A percentile compares a stretch with the other conserved stretches of the same genome.
phyloP scores from a whole-genome alignment of 2,888 invertebrate species.

The Rhodophaea formosa region DNA sequence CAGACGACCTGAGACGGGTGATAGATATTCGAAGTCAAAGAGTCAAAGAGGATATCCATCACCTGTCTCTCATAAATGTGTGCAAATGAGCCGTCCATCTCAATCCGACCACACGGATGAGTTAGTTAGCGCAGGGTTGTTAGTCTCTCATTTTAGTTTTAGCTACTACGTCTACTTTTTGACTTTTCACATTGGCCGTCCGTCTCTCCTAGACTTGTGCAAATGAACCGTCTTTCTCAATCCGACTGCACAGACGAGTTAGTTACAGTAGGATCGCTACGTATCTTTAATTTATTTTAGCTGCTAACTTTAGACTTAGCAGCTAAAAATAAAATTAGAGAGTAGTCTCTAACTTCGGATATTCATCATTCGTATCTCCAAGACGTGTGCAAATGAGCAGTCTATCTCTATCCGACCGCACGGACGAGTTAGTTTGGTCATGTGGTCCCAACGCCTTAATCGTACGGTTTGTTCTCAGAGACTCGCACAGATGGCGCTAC shows the following conservation, averaged over 20 bases:
- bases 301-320: no score
- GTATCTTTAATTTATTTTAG: no score
- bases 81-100: conserved; percentile 13
- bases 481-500: no score
- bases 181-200: no score
- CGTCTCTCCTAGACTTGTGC: conserved; percentile 1
- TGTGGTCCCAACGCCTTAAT: no score
- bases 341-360: no score
- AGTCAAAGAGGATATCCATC: background rate
- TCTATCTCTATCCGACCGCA: background rate
- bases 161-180: no score
- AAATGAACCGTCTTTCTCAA: conserved; percentile 4
- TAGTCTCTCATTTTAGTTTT: no score
- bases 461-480: no score
- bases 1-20: no score
- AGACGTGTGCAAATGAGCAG: conserved; percentile 11
- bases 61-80: background rate
- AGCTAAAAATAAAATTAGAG: no score
- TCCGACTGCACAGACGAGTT: background rate
- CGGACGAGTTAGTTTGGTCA: background rate
- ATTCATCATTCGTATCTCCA: background rate
- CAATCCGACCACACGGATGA: background rate
- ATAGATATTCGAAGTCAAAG: no score
- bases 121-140: background rate
- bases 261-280: background rate